phyloP scores from a whole-genome alignment of 2,888 invertebrate species.

The Drosophila incognita region DNA sequence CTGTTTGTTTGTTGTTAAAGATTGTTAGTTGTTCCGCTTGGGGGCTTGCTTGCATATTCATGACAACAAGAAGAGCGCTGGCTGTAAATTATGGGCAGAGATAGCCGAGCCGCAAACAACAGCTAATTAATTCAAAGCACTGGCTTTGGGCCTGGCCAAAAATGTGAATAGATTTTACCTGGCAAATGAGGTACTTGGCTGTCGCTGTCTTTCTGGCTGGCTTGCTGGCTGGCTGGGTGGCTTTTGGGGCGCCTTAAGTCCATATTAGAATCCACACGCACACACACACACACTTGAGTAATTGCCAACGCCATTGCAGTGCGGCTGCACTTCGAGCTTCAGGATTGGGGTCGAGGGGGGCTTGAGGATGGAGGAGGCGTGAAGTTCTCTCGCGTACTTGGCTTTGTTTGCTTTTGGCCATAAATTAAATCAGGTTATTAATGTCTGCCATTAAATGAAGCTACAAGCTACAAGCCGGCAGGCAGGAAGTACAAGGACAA shows the following conservation, averaged over 20 bases:
- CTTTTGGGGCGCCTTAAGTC: slow-evolving; percentile 61
- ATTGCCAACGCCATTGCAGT: slow-evolving; percentile 66
- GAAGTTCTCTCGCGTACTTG: slow-evolving; percentile 46
- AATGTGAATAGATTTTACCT: slow-evolving; percentile 59
- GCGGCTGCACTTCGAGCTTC: slow-evolving; percentile 54
- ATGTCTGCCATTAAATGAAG: slow-evolving; percentile 77
- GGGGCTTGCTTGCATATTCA: slow-evolving; percentile 68
- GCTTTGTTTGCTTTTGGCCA: slow-evolving; percentile 75
- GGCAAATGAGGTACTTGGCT: slow-evolving; percentile 25
- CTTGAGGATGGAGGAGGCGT: neutral
- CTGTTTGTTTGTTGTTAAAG: slow-evolving; percentile 64
- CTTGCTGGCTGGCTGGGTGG: slow-evolving; percentile 11
- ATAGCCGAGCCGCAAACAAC: slow-evolving; percentile 68
- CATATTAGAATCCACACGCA: slow-evolving; percentile 49
- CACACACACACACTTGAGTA: slow-evolving; percentile 64
- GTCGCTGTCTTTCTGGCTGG: slow-evolving; percentile 10
- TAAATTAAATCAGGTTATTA: slow-evolving; percentile 79
- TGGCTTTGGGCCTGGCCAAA: slow-evolving; percentile 62
- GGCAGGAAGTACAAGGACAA: slow-evolving; percentile 27
- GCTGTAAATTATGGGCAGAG: slow-evolving; percentile 72
- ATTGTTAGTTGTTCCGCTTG: slow-evolving; percentile 45
- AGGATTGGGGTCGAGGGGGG: slow-evolving; percentile 6
- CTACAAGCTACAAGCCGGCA: slow-evolving; percentile 45
- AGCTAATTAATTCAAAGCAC: slow-evolving; percentile 82
- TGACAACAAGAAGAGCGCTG: slow-evolving; percentile 58